Evolutionary conservation across 2,888 invertebrate genomes (phyloP).

Genomic region (Dastarcus helophoroides): DNA sequence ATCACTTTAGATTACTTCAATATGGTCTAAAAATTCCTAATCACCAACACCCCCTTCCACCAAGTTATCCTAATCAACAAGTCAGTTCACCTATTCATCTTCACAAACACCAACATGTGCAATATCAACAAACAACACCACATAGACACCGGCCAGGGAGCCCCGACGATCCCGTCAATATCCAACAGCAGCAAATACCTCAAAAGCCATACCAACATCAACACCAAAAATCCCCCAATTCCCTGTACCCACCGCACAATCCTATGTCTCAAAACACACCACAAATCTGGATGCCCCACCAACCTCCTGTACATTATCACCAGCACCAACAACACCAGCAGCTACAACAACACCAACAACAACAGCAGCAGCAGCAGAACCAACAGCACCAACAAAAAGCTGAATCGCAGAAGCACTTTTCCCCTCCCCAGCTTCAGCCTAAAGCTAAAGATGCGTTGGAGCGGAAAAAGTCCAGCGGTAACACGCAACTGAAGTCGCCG

Average conservation of each 20-base stretch:
- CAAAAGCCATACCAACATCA: conserved; percentile 21
- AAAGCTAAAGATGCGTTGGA: conserved; percentile 24
- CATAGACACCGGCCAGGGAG: no score
- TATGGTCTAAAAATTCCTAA: conserved; percentile 47
- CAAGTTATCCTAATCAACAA: conserved; percentile 38
- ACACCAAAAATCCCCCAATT: conserved; percentile 18
- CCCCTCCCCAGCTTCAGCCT: conserved; percentile 11
- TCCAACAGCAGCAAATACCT: conserved; percentile 15
- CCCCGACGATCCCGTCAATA: neutral
- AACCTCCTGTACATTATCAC: conserved; percentile 28
- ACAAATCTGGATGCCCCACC: conserved; percentile 29
- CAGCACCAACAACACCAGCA: conserved; percentile 26
- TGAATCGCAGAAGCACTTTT: conserved; percentile 10
- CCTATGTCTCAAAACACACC: conserved; percentile 25
- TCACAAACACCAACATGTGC: conserved; percentile 27
- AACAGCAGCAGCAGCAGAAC: conserved; percentile 29
- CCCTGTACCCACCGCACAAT: conserved; percentile 21
- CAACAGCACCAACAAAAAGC: conserved; percentile 20
- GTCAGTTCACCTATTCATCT: conserved; percentile 37
- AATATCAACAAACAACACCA: conserved; percentile 14
- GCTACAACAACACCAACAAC: conserved; percentile 27
- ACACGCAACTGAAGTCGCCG: conserved; percentile 58
- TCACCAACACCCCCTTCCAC: conserved; percentile 34
- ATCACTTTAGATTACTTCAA: conserved; percentile 43
- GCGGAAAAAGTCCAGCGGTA: conserved; percentile 20